A percentile compares a stretch with the other conserved stretches of the same genome.
Evolutionary conservation across 2,797 vertebrate species (phyloP).

Genomic region (Muraenolepis orangiensis): DNA sequence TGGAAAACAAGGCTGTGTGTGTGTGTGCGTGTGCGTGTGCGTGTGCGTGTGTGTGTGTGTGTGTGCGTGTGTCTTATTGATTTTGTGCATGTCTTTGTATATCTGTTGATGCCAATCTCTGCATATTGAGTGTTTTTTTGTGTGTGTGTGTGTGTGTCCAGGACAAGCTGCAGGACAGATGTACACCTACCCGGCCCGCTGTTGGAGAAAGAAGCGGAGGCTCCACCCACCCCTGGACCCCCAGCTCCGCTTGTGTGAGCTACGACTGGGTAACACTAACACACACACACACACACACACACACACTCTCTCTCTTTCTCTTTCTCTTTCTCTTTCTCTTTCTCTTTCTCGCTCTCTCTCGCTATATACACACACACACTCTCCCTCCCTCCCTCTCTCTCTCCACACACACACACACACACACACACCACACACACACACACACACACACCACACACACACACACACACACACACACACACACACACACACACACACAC

Average conservation of each 20-base stretch:
- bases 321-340: too few relatives aligned
- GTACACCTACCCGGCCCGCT: constrained; percentile 95
- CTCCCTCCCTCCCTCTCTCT: neutral
- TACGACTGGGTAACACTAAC: constrained; percentile 83
- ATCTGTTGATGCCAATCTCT: neutral
- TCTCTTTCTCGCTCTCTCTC: too few relatives aligned
- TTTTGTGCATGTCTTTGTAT: neutral
- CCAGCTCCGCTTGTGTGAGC: constrained; percentile 91
- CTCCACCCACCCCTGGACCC: constrained; percentile 93
- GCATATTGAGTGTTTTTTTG: constrained; percentile 6
- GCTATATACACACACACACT: too few relatives aligned
- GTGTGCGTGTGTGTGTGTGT: too few relatives aligned
- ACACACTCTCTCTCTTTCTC: neutral
- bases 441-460: too few relatives aligned
- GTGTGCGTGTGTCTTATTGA: neutral
- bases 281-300: constrained; percentile 1
- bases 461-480: neutral
- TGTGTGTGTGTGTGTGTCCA: constrained; percentile 57
- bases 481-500: too few relatives aligned
- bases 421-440: too few relatives aligned
- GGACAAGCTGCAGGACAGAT: constrained; percentile 92
- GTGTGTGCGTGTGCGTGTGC: neutral
- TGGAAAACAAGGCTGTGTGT: constrained; percentile 23
- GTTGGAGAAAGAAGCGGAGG: constrained; percentile 96
- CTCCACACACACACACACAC: too few relatives aligned